phyloP scores from a whole-genome alignment of 2,797 vertebrate genomes.

The Microcaecilia unicolor region DNA sequence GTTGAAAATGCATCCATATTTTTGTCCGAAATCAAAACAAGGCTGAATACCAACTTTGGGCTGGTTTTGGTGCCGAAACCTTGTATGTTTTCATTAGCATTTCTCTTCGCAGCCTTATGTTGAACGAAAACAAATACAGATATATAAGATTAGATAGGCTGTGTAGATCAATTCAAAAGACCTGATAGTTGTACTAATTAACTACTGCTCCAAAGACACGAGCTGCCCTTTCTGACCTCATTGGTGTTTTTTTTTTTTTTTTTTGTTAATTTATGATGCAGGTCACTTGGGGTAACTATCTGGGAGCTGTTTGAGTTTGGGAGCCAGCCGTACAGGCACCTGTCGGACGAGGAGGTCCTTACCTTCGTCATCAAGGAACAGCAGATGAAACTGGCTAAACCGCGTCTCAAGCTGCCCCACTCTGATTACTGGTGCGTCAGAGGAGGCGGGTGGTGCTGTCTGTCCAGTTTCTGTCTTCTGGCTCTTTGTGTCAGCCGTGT shows the following conservation, averaged over 20 bases:
- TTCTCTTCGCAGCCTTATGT: too few species aligned
- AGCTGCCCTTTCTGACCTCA: not conserved
- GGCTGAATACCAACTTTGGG: too few species aligned
- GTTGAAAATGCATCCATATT: too few species aligned
- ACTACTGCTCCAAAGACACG: not conserved
- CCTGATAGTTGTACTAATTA: too few species aligned
- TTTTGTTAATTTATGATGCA: conserved; percentile 25
- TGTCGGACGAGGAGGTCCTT: conserved; percentile 84
- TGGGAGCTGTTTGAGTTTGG: conserved; percentile 93
- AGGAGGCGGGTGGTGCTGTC: not conserved
- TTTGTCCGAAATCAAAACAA: too few species aligned
- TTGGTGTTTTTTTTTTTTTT: not conserved
- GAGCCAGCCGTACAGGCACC: conserved; percentile 82
- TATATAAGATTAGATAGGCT: too few species aligned
- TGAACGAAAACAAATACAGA: too few species aligned
- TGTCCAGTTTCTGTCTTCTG: not conserved
- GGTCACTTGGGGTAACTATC: conserved; percentile 86
- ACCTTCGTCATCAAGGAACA: conserved; percentile 85
- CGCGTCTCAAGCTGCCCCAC: conserved; percentile 79
- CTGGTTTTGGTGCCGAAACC: too few species aligned
- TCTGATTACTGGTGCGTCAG: conserved; percentile 81
- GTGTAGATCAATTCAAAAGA: too few species aligned
- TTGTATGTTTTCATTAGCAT: too few species aligned
- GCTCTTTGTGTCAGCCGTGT: too few species aligned
- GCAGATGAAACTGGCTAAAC: conserved; percentile 84